Evolutionary conservation across 2,888 invertebrate species (phyloP), one percentile per base, ranked within the genome.

Genomic region (Lasioglossum malachurum): DNA sequence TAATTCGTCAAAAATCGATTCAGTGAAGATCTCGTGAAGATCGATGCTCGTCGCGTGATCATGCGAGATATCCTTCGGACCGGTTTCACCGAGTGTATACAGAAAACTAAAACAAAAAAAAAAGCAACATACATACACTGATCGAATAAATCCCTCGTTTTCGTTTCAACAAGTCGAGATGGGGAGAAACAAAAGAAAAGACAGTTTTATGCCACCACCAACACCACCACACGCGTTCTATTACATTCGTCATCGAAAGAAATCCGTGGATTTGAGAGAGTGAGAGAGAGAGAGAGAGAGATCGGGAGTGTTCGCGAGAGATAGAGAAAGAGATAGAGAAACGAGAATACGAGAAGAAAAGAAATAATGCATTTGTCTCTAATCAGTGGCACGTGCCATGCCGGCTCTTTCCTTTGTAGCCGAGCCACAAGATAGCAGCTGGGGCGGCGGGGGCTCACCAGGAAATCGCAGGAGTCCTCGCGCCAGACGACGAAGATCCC

Each of bases 371-470:
- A 75, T 88, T 64, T 92, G 88, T 93, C 86, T 93, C 89, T 94
- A 94, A 94, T 94, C 86, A 87, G 85, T 94, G 93, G 92, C 92
- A 92, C 19, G 90, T 92, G 91, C 91, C 91, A 92, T 93, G 92
- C 91, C 92, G 93, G 93, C 91, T 94, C 92, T 94, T 94, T 93
- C 92, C 93, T 93, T 94, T 94, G 91, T 95, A 94, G 94, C 93
- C 88, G 92, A 94, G 90, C 93, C 91, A 91, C 93, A 94, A 91
- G 93, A 94, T 92, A 93, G 93, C 94, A 93, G 93, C 92, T 95
- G 95, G 95, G 95, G 94, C 94, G 94, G 94, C 91, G 94, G 94
- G 94, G 92, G 93, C 93, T 93, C 92, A 85, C 89, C 90, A 44
- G 94, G 93, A 87, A 93, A 93, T 90, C 92, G 91, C 72, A 92